A percentile compares a stretch with the other conserved stretches of the same genome.
phyloP scores from a whole-genome alignment of 2,888 invertebrate genomes.

The Lycaena phlaeas region DNA sequence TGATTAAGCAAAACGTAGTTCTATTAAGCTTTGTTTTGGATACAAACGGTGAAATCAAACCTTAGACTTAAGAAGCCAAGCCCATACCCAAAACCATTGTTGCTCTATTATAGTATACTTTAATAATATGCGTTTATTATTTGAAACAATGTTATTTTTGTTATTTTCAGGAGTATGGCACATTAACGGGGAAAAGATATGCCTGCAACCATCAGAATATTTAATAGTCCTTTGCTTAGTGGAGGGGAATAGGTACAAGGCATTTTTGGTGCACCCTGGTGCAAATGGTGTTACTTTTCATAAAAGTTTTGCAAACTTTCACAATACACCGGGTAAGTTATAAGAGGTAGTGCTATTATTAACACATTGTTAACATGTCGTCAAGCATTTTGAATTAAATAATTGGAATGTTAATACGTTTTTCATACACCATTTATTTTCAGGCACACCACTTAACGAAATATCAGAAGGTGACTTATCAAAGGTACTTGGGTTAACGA shows the following conservation, averaged over 20 bases:
- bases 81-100: too few species aligned
- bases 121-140: too few species aligned
- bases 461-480: constrained; percentile 31
- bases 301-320: constrained; percentile 33
- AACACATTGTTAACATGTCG: neutral
- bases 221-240: constrained; percentile 38
- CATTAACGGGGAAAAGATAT: constrained; percentile 48
- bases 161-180: constrained; percentile 44
- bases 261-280: constrained; percentile 47
- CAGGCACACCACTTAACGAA: constrained; percentile 40
- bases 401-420: too few species aligned
- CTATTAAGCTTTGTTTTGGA: too few species aligned
- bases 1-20: too few species aligned
- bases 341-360: neutral
- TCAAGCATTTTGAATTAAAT: too few species aligned
- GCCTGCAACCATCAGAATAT: constrained; percentile 30
- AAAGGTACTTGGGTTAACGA: constrained; percentile 32
- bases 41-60: too few species aligned
- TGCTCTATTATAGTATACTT: too few species aligned
- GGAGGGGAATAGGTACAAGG: constrained; percentile 33
- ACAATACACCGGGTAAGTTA: constrained; percentile 43
- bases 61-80: too few species aligned
- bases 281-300: constrained; percentile 30
- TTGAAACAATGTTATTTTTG: neutral
- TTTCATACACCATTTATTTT: constrained; percentile 1